A percentile compares a stretch with the other conserved stretches of the same genome.
Conservation (phyloP, 2,113 vertebrate species). For the Lagenorhynchus albirostris region DNA sequence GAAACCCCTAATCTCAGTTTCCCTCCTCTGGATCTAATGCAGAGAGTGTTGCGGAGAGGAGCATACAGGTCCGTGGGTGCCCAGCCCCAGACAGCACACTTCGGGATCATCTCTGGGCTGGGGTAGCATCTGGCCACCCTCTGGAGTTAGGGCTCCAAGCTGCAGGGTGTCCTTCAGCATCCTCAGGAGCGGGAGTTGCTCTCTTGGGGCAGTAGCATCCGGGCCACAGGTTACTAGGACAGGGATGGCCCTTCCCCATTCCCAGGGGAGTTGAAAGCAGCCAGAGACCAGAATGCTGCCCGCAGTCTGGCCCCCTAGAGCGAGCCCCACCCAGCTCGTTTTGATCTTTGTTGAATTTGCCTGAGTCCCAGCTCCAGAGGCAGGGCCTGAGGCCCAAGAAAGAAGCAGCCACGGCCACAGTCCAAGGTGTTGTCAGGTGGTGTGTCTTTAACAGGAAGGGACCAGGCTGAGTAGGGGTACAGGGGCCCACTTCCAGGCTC, state of each 20-base stretch:
- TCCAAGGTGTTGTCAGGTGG: neutral
- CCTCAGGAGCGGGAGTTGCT: neutral
- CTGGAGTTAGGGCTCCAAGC: neutral
- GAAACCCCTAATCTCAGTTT: neutral
- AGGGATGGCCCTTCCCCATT: neutral
- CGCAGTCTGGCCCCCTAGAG: neutral
- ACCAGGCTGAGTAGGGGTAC: neutral
- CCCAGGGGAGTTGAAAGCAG: neutral
- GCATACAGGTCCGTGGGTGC: fast-evolving
- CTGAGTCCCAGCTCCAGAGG: neutral
- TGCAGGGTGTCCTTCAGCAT: neutral
- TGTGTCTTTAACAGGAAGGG: neutral
- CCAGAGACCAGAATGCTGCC: neutral
- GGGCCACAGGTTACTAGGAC: neutral
- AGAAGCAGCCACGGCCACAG: neutral
- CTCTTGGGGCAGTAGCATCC: neutral
- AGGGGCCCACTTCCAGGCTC: neutral
- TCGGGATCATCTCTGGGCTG: neutral
- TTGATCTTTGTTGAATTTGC: neutral
- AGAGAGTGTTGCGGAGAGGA: neutral
- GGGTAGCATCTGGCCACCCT: neutral
- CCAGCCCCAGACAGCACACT: neutral
- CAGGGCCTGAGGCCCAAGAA: neutral
- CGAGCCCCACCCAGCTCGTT: neutral
- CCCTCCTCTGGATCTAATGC: neutral